These are phyloP conservation scores for Pithecia hirsuta DNA, from an alignment of 2,797 vertebrate species.

Conservation along the genomic window DNA sequence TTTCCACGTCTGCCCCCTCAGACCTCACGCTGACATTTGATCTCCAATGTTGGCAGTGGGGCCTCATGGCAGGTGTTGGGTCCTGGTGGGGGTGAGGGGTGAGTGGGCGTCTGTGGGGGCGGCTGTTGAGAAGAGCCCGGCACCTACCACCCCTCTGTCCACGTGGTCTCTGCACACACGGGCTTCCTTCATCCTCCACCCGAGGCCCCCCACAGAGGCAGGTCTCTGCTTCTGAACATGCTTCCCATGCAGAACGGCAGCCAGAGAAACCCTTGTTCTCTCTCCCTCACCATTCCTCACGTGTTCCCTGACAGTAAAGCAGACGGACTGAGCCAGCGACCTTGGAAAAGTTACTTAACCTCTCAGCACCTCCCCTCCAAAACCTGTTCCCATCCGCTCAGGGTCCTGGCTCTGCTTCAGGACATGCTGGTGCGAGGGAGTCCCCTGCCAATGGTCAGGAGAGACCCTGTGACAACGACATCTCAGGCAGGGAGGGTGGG, in stretches of 20 bases:
- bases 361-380: background rate
- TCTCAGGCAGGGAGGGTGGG: no score
- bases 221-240: no score
- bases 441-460: background rate
- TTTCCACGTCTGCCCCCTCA: background rate
- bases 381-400: background rate
- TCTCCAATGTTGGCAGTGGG: no score
- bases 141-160: background rate
- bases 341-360: background rate
- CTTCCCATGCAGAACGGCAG: background rate
- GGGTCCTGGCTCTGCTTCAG: background rate
- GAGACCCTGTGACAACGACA: rapidly evolving
- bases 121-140: background rate
- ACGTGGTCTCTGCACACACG: background rate
- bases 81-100: background rate
- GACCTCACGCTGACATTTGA: background rate
- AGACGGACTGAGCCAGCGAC: background rate
- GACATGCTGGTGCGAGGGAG: rapidly evolving
- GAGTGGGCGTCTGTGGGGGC: background rate
- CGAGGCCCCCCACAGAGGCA: background rate
- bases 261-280: background rate
- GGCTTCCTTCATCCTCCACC: no score
- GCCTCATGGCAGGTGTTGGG: background rate
- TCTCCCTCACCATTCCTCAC: rapidly evolving
- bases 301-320: background rate